Evolutionary conservation across 2,888 invertebrate species (phyloP), one percentile per base, ranked within the genome.

Genomic region (Hofmannophila pseudospretella): DNA sequence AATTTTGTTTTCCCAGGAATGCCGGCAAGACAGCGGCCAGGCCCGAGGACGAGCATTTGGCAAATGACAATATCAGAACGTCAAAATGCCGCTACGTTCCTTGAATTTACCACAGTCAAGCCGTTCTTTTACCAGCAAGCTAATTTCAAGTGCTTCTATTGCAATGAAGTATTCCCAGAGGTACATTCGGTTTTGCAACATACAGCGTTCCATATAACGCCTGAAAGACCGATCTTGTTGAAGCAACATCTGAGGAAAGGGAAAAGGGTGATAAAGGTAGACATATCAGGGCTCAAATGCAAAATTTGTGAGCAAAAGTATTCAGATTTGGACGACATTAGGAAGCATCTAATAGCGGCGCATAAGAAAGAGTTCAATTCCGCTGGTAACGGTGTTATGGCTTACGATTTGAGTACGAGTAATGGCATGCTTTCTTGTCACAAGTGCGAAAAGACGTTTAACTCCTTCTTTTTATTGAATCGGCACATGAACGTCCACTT

Each of bases 401-500:
- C 81, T 4, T 86, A 86, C 39, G 47, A 84, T 53, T 58, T 86
- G 7, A 72, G 65, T 26, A 44, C 54, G 0, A 65, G 39, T 10
- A 73, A 76, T 34, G 79, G 82, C 0, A 56, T 76, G 2, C 40
- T 84, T 0, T 59, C 76, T 0, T 86, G 86, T 36, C 75, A 78
- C 29, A 79, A 70, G 40, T 86, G 86, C 35, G 54, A 52, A 1
- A 84, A 85, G 42, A 64, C 67, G 0, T 86, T 85, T 35, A 81
- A 80, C 40, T 72, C 85, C 0, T 85, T 85, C 47, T 84, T 82
- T 34, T 55, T 81, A 8, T 45, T 86, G 1, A 85, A 84, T 25
- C 56, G 77, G 12, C 86, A 86, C 44, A 86, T 86, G 85, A 86
- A 86, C 29, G 84, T 57, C 0, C 86, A 86, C 51, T 85, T 71